Evolutionary conservation across 2,113 vertebrate species (phyloP).

Genomic region (Archilochus colubris): DNA sequence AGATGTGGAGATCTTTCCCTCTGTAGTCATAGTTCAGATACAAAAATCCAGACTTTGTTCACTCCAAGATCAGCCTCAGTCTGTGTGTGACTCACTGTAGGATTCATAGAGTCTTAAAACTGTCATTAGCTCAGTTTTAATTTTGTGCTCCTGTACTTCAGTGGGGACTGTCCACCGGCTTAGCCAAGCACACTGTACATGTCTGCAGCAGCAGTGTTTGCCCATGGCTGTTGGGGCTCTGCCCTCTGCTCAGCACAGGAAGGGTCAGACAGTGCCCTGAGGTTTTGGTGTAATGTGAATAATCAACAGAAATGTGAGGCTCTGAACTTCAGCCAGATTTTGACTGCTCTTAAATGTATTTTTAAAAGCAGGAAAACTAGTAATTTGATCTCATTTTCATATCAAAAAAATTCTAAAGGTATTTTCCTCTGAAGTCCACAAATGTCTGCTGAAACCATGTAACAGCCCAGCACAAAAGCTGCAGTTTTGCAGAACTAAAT

Average conservation of each 20-base stretch:
- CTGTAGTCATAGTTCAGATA: neutral
- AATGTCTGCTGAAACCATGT: neutral
- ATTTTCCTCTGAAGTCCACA: neutral
- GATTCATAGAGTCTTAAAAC: neutral
- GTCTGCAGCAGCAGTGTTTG: neutral
- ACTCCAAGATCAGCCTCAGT: neutral
- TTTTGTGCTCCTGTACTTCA: neutral
- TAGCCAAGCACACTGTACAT: neutral
- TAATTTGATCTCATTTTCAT: neutral
- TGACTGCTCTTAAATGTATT: neutral
- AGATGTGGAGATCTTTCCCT: neutral
- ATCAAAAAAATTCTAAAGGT: neutral
- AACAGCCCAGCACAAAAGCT: neutral
- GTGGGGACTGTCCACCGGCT: neutral
- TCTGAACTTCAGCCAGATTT: neutral
- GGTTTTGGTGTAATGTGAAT: neutral
- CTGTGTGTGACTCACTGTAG: neutral
- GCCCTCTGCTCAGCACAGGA: neutral
- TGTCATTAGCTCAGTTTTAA: neutral
- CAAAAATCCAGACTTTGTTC: neutral
- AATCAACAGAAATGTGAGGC: neutral
- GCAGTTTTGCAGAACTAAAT: neutral
- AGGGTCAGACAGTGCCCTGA: neutral
- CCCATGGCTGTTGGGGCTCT: rapidly evolving
- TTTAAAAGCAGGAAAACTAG: neutral